A percentile compares a stretch with the other conserved stretches of the same genome.
These are phyloP conservation scores for Pangasius larnaudii DNA, from an alignment of 2,797 vertebrate species.

Conservation along the genomic window DNA sequence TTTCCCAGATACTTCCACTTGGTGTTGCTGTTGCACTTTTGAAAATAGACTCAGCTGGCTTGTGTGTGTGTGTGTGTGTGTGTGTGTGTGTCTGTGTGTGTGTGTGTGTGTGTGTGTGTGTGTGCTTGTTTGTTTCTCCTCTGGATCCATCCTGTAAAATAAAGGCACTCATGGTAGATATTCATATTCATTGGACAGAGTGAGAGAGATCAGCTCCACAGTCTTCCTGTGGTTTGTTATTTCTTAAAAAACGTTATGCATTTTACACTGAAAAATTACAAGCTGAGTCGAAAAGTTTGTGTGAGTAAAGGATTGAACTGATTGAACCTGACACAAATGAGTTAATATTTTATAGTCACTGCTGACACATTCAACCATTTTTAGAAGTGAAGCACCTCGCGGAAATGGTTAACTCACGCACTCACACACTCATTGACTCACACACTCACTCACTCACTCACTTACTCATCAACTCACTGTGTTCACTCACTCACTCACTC, in stretches of 20 bases:
- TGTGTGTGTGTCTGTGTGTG: neutral
- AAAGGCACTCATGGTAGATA: neutral
- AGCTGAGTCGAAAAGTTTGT: too few species aligned
- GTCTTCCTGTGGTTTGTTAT: neutral
- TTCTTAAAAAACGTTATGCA: neutral
- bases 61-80: neutral
- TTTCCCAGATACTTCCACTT: neutral
- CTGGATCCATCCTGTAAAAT: neutral
- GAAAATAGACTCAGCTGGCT: neutral
- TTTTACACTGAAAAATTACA: neutral
- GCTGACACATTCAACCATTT: neutral
- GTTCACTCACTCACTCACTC: neutral
- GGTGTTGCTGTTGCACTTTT: conserved; percentile 30
- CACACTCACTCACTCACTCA: neutral
- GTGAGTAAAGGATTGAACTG: neutral
- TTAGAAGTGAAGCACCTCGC: neutral
- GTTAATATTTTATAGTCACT: neutral
- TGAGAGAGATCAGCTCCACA: neutral
- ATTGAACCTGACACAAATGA: neutral
- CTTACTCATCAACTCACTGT: neutral
- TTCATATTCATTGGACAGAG: neutral
- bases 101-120: neutral
- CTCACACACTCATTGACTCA: neutral
- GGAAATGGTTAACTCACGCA: neutral
- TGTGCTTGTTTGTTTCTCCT: neutral